These are phyloP conservation scores for Epinephelus lanceolatus DNA, from an alignment of 2,113 vertebrate species.

Conservation along the genomic window DNA sequence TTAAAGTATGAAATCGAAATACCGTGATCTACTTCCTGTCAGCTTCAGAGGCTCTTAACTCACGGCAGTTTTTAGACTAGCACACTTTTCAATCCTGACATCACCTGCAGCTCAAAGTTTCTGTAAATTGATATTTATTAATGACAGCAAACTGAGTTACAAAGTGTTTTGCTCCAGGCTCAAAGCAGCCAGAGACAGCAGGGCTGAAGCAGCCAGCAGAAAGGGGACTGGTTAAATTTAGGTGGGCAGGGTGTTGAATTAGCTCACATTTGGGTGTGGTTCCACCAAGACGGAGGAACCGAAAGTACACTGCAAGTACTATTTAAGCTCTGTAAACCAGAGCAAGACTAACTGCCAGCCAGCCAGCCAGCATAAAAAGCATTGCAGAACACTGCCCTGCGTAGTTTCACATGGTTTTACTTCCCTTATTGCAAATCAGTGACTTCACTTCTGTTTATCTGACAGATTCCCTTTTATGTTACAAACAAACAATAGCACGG, in stretches of 20 bases:
- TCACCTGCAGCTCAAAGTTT: not conserved
- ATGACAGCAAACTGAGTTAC: not conserved
- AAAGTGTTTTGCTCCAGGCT: not conserved
- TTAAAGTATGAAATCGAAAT: constrained; percentile 30
- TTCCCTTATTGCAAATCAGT: constrained; percentile 20
- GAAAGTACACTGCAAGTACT: constrained; percentile 42
- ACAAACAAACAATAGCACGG: not conserved
- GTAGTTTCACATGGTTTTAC: not conserved
- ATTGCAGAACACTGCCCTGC: not conserved
- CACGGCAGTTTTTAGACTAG: not conserved
- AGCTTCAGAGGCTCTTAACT: not conserved
- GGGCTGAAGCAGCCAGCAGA: not conserved
- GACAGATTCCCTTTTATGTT: not conserved
- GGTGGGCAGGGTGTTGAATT: constrained; percentile 25
- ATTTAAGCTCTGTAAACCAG: constrained; percentile 16
- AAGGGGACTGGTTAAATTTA: not conserved
- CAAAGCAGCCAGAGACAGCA: not conserved
- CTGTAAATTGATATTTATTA: not conserved
- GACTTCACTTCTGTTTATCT: constrained; percentile 9
- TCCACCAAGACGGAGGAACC: constrained; percentile 57
- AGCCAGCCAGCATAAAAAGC: not conserved
- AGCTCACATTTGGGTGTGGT: constrained; percentile 64
- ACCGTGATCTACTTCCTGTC: constrained; percentile 47
- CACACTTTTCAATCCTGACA: not conserved
- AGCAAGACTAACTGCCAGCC: not conserved